phyloP scores from a whole-genome alignment of 2,888 invertebrate genomes.

The Caenorhabditis angaria region DNA sequence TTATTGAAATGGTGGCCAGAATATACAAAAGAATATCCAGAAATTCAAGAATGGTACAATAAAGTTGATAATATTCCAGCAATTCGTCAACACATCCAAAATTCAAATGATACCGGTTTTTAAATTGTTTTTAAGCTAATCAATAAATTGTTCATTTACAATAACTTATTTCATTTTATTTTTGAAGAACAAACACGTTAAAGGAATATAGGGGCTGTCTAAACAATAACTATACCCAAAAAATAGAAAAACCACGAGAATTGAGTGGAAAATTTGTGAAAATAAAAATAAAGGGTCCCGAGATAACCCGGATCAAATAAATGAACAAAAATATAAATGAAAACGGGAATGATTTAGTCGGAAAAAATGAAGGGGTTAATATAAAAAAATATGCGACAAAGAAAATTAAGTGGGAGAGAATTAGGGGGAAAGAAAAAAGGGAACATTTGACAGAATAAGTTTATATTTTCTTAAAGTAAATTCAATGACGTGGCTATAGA shows the following conservation, averaged over 20 bases:
- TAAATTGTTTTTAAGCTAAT: not conserved
- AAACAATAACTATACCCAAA: not conserved
- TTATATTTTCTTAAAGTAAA: not conserved
- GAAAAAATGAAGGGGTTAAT: not conserved
- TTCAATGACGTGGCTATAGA: not conserved
- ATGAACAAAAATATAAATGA: not conserved
- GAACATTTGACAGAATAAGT: too few relatives aligned
- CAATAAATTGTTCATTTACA: too few relatives aligned
- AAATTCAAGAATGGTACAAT: constrained; percentile 13
- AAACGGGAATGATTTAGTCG: not conserved
- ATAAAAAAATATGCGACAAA: too few relatives aligned
- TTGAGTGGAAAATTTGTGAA: too few relatives aligned
- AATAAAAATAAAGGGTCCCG: constrained; percentile 1
- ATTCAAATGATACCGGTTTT: not conserved
- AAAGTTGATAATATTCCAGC: constrained; percentile 22
- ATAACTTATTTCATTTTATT: too few relatives aligned
- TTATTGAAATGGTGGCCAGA: constrained; percentile 16
- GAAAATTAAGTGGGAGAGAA: too few relatives aligned
- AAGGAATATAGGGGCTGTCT: not conserved
- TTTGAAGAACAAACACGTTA: not conserved
- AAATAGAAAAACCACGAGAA: not conserved
- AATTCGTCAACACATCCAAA: constrained; percentile 11
- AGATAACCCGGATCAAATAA: not conserved
- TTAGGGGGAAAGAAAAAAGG: too few relatives aligned
- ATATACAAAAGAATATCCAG: constrained; percentile 15